These are phyloP conservation scores for Lycophotia porphyrea DNA, from an alignment of 2,888 invertebrate genomes.

Conservation along the genomic window DNA sequence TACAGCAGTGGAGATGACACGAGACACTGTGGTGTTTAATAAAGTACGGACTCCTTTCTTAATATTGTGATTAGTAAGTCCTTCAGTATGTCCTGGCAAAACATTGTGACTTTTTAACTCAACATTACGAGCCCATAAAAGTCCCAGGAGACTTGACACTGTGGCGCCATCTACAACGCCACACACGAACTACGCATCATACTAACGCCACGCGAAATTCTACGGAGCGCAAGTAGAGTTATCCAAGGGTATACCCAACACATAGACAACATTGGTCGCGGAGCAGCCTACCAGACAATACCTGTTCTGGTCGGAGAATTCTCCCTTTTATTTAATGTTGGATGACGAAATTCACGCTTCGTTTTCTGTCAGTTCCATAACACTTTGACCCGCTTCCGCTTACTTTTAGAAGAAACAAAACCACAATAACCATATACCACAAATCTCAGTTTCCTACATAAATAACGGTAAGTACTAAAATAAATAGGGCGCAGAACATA, in stretches of 20 bases:
- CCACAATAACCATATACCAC: not conserved
- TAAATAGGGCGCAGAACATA: conserved; percentile 50
- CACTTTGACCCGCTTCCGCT: too few relatives aligned
- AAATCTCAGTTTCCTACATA: conserved; percentile 12
- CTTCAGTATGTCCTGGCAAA: not conserved
- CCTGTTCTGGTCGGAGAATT: not conserved
- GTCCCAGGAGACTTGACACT: not conserved
- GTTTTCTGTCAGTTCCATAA: not conserved
- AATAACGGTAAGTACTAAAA: conserved; percentile 31
- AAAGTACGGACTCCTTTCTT: too few relatives aligned
- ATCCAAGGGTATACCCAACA: not conserved
- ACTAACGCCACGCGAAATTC: not conserved
- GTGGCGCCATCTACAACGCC: not conserved
- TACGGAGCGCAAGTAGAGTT: not conserved
- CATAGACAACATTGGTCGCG: not conserved
- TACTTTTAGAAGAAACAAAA: not conserved
- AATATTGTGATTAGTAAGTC: too few relatives aligned
- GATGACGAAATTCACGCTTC: not conserved
- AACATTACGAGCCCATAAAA: not conserved
- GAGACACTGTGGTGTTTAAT: not conserved
- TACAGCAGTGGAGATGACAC: not conserved
- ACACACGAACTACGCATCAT: not conserved
- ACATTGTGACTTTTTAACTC: not conserved
- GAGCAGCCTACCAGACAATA: not conserved
- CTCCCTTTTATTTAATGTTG: not conserved